Evolutionary conservation across 2,113 vertebrate genomes (phyloP).

Genomic region (Bos indicus): DNA sequence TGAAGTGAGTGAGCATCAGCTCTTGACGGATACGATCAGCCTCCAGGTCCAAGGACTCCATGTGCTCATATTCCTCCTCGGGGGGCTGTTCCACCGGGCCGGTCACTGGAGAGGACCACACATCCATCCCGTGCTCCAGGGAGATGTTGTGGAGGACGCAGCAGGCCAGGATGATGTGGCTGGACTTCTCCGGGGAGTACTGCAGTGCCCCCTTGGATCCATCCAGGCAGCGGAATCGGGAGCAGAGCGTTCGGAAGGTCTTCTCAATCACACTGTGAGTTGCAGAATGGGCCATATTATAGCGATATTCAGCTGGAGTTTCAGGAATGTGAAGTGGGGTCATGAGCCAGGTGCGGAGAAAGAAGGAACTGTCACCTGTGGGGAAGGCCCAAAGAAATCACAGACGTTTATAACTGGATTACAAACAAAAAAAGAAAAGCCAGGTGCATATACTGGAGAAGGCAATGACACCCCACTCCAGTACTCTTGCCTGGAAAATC

Average conservation of each 20-base stretch:
- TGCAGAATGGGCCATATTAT: slow-evolving; percentile 91
- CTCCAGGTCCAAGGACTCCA: slow-evolving; percentile 87
- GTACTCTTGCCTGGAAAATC: no score
- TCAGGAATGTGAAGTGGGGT: slow-evolving; percentile 89
- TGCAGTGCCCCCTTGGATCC: slow-evolving; percentile 93
- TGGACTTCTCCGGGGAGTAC: slow-evolving; percentile 95
- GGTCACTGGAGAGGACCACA: slow-evolving; percentile 87
- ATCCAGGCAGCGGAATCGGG: slow-evolving; percentile 94
- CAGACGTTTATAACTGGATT: neutral
- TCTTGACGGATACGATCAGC: slow-evolving; percentile 88
- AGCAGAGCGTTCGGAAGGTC: slow-evolving; percentile 90
- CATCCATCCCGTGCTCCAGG: slow-evolving; percentile 90
- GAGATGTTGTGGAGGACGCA: slow-evolving; percentile 97
- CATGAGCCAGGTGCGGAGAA: slow-evolving; percentile 92
- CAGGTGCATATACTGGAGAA: neutral
- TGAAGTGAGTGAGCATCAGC: slow-evolving; percentile 90
- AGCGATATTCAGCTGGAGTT: slow-evolving; percentile 88
- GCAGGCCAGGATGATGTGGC: slow-evolving; percentile 94
- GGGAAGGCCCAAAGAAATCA: slow-evolving; percentile 38
- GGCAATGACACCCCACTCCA: no score
- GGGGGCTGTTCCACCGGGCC: slow-evolving; percentile 84
- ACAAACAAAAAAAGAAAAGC: neutral
- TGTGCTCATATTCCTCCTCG: slow-evolving; percentile 83
- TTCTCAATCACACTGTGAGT: slow-evolving; percentile 92
- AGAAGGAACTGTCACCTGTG: slow-evolving; percentile 90